Percentiles rank a stretch among this genome's conserved stretches.
Evolutionary conservation across 2,888 invertebrate species (phyloP).

Genomic region (Ferrisia virgata): DNA sequence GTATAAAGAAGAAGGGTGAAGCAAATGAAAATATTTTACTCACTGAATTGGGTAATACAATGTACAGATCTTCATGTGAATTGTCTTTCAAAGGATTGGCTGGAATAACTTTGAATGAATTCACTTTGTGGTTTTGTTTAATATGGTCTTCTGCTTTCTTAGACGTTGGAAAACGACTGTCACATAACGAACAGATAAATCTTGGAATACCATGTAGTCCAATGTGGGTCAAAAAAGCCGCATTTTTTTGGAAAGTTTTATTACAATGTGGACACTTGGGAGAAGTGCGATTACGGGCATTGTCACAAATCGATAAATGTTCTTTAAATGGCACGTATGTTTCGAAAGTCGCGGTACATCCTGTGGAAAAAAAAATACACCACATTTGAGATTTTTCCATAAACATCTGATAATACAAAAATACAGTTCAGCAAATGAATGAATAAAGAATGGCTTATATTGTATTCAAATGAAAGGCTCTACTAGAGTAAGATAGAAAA

Average conservation of each 20-base stretch:
- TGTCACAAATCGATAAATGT: constrained; percentile 15
- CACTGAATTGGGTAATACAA: neutral
- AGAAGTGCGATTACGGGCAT: neutral
- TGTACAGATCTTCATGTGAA: neutral
- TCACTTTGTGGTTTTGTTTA: constrained; percentile 2
- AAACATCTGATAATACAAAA: neutral
- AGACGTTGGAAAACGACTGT: neutral
- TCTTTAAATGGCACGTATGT: constrained; percentile 11
- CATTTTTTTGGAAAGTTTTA: constrained; percentile 26
- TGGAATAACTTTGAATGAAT: constrained; percentile 27
- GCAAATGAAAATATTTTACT: neutral
- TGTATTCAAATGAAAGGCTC: no score
- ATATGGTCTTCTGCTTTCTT: constrained; percentile 37
- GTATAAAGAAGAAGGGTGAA: neutral
- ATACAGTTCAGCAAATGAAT: neutral
- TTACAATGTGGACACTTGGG: constrained; percentile 33
- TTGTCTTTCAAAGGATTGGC: neutral
- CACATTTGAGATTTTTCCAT: neutral
- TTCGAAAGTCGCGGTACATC: constrained; percentile 11
- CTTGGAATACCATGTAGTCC: constrained; percentile 43
- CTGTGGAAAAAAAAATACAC: constrained; percentile 10
- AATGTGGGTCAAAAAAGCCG: constrained; percentile 36
- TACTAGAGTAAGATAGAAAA: no score
- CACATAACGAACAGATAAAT: constrained; percentile 43
- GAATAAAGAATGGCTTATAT: no score